Evolutionary conservation across 2,888 invertebrate genomes (phyloP), one percentile per base, ranked within the genome.

Genomic region (Brenthis daphne): DNA sequence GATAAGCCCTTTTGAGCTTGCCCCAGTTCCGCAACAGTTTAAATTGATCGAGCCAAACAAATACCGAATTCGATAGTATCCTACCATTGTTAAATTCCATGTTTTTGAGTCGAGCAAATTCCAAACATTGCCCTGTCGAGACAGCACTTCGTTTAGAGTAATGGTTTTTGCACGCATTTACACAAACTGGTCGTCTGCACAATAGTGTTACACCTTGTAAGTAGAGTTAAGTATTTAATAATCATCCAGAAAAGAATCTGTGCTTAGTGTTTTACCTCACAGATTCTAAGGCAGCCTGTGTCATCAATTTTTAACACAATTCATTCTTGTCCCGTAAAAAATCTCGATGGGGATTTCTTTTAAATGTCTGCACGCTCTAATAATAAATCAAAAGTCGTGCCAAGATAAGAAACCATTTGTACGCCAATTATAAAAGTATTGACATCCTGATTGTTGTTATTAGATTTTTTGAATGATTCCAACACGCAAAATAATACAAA

Each of bases 31-130:
- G 67, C 57, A 73, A 74, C 72, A 63, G 65, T 56, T 69, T 64
- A 73, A 75, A 75, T 70, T 70, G 74, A 76, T 77, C 73, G 75
- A 74, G 69, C 73, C 73, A 73, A 76, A 77, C 76, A 78, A 76
- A 77, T 76, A 72, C 75, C 79, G 74, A 75, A 74, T 77, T 73
- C 77, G 78, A 81, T 80, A 78, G 74, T 78, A 79, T 79, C 79
- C 77, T 71, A 72, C 81, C 81, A 82, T 82, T 82, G 81, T 81
- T 81, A 68, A 76, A 82, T 82, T 80, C 81, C 80, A 57, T 72
- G 79, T 81, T 82, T 82, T 81, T 79, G 78, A 76, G 73, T 57
- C 61, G 73, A 72, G 70, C 72, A 70, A 77, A 81, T 81, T 80
- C 81, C 74, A 72, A 16, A 69, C 77, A 77, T 79, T 68, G 74